Conservation (phyloP, 1,140 invertebrate genomes). For the Heterodera schachtii region DNA sequence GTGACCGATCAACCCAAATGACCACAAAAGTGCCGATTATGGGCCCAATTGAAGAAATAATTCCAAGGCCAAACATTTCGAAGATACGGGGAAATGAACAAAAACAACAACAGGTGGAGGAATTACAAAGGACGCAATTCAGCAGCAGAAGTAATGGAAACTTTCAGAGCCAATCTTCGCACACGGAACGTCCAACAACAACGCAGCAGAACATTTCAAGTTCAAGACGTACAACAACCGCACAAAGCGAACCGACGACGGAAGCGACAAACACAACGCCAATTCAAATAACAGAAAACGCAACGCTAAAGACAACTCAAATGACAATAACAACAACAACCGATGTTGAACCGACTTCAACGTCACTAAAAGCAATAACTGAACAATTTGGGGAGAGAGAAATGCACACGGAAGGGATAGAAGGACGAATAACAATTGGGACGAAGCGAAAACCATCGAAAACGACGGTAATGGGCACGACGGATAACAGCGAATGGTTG, state of each 20-base stretch:
- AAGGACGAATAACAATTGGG: neutral
- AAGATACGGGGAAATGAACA: neutral
- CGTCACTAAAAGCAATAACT: neutral
- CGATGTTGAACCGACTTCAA: neutral
- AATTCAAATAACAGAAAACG: neutral
- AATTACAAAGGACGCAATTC: neutral
- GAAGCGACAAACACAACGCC: neutral
- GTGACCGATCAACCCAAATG: neutral
- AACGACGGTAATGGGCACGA: neutral
- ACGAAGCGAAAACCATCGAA: neutral
- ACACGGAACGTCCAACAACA: neutral
- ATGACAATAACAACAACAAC: neutral
- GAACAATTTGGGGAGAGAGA: neutral
- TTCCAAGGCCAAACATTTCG: neutral
- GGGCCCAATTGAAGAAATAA: neutral
- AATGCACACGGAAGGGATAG: neutral
- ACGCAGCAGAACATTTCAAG: neutral
- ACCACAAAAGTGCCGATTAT: neutral
- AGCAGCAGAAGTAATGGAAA: neutral
- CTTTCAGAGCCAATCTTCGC: neutral
- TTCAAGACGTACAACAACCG: neutral
- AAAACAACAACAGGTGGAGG: neutral
- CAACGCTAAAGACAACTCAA: neutral
- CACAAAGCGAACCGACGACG: no score
- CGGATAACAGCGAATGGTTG: neutral